Percentiles rank a stretch among this genome's conserved stretches.
These are phyloP conservation scores for Sebastiscus albofasciatus DNA, from an alignment of 2,797 vertebrate species.

Conservation along the genomic window DNA sequence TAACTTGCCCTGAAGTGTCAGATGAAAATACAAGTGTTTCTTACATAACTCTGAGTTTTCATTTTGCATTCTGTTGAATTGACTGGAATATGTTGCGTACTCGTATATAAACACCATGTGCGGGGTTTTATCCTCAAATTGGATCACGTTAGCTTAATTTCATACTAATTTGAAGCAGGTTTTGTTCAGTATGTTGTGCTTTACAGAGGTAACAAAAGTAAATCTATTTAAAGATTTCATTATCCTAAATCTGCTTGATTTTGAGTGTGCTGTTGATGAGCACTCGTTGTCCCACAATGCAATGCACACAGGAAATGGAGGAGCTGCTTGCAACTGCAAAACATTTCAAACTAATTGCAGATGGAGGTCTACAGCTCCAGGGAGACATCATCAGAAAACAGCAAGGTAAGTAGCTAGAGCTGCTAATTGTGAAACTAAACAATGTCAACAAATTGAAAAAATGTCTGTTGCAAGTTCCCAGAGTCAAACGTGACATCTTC, in stretches of 20 bases:
- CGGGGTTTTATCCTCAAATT: background rate
- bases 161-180: background rate
- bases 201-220: background rate
- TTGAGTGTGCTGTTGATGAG: background rate
- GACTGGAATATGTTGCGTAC: background rate
- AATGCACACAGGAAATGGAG: background rate
- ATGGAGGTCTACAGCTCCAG: background rate
- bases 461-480: background rate
- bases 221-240: background rate
- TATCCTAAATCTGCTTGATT: background rate
- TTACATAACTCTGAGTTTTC: conserved; percentile 50
- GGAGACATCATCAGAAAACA: background rate
- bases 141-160: background rate
- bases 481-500: background rate
- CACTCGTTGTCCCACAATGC: conserved; percentile 4
- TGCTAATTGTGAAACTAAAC: background rate
- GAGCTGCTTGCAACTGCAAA: background rate
- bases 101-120: background rate
- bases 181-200: background rate
- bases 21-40: conserved; percentile 75
- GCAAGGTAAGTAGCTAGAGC: background rate
- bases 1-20: conserved; percentile 70
- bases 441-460: background rate
- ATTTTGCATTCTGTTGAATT: conserved; percentile 11
- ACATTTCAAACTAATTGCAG: background rate